phyloP scores from a whole-genome alignment of 2,797 vertebrate genomes.

The Paratrypauchen microcephalus region DNA sequence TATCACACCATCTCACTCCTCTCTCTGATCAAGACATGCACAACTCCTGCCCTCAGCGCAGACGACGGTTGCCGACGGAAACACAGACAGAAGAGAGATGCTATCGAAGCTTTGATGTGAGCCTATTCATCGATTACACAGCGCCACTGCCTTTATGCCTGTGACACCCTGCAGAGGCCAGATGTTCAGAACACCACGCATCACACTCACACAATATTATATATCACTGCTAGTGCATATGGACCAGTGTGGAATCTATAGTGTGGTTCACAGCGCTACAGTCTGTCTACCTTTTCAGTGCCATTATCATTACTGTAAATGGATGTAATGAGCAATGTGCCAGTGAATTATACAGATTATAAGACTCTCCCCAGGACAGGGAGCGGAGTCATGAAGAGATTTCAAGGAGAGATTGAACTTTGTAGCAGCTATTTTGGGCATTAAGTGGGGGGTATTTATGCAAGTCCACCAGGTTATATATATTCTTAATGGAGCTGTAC shows the following conservation, averaged over 20 bases:
- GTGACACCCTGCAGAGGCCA: conserved; percentile 28
- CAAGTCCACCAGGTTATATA: too few relatives aligned
- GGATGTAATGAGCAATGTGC: conserved; percentile 36
- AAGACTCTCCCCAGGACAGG: neutral
- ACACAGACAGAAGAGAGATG: conserved; percentile 49
- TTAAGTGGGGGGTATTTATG: neutral
- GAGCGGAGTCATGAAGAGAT: neutral
- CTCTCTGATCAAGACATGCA: conserved; percentile 61
- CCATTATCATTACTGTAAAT: conserved; percentile 33
- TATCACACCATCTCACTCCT: conserved; percentile 53
- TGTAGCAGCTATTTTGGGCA: neutral
- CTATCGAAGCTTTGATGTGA: conserved; percentile 55
- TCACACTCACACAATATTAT: conserved; percentile 24
- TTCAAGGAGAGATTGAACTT: neutral
- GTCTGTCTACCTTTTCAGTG: conserved; percentile 24
- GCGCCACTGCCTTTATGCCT: conserved; percentile 20
- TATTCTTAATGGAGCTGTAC: too few relatives aligned
- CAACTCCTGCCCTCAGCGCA: conserved; percentile 34
- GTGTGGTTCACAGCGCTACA: conserved; percentile 9
- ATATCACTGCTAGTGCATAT: conserved; percentile 2
- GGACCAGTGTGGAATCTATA: conserved; percentile 1
- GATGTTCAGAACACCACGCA: conserved; percentile 21
- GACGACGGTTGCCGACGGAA: conserved; percentile 42
- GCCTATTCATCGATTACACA: conserved; percentile 37
- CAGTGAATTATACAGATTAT: conserved; percentile 19